phyloP scores from a whole-genome alignment of 2,113 vertebrate species.

The Callipepla squamata region DNA sequence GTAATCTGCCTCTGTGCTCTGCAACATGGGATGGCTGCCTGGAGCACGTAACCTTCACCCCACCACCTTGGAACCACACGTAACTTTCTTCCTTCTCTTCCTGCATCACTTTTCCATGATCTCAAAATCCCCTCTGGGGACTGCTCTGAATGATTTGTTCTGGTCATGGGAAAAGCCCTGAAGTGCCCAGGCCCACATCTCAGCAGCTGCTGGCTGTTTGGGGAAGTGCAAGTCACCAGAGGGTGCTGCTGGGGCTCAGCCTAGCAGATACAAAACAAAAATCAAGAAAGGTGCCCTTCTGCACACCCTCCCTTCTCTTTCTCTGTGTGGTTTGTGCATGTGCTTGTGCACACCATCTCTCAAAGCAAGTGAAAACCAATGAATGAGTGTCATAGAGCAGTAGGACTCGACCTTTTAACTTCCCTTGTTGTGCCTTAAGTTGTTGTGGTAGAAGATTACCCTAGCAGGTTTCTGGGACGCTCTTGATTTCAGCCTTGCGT shows the following conservation, averaged over 20 bases:
- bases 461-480: background rate
- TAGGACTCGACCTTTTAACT: background rate
- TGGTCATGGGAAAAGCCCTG: background rate
- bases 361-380: background rate
- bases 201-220: background rate
- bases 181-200: background rate
- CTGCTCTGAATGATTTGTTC: conserved; percentile 5
- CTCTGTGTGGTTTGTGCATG: too few relatives aligned
- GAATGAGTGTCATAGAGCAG: background rate
- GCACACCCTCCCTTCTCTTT: too few relatives aligned
- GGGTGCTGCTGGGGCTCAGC: conserved; percentile 33
- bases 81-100: background rate
- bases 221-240: conserved; percentile 44
- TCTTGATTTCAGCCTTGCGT: background rate
- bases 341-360: background rate
- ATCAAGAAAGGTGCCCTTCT: background rate
- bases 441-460: background rate
- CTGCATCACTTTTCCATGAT: background rate
- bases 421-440: background rate
- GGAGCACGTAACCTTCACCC: background rate
- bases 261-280: background rate
- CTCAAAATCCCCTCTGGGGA: background rate
- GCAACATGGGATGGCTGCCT: background rate
- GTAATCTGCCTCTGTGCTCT: background rate
- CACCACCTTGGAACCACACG: accelerated